Base-by-base conservation (phyloP, 2,888 invertebrate genomes). In the Anoplius nigerrimus region DNA sequence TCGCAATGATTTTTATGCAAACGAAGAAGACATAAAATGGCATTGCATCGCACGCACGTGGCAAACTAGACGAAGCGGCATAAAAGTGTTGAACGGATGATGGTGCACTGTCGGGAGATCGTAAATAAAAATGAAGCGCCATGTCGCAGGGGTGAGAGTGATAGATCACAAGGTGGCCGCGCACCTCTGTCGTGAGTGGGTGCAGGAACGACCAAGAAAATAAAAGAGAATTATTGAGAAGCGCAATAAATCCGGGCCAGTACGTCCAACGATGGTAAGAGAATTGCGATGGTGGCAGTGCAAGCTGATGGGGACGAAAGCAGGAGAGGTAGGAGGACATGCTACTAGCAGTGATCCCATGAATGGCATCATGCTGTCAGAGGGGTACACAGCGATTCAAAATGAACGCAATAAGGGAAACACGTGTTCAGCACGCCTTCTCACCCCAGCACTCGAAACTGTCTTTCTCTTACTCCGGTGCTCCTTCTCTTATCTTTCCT, bases 371-470 rank as follows among this genome's bases (percentile, higher is more conserved):
- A 62, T 51, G 71, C 59, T 76, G 74, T 74, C 71, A 66, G 77
- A 75, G 77, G 67, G 72, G 60, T 65, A 69, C 71, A 74, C 74
- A 73, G 73, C 74, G 73, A 74, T 77, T 82, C 68, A 76, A 79
- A 84, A 84, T 84, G 79, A 85, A 82, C 78, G 79, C 80, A 85
- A 86, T 86, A 86, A 85, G 82, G 77, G 83, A 84, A 84, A 86
- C 83, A 86, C 86, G 86, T 84, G 86, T 86, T 86, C 85, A 86
- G 81, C 86, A 84, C 83, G 83, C 80, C 78, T 69, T 72, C 77
- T 73, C 71, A 63, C 60, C 59, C 76, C 72, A n/a, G 72, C 72
- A 48, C 48, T 60, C 34, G 11, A 11, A 5, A 62, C 22, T 63
- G 62, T 63, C 66, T 71, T 62, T 48, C 48, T 15, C 53, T 52